Conservation (phyloP, 2,888 invertebrate genomes). For the Polylopha cassiicola region DNA sequence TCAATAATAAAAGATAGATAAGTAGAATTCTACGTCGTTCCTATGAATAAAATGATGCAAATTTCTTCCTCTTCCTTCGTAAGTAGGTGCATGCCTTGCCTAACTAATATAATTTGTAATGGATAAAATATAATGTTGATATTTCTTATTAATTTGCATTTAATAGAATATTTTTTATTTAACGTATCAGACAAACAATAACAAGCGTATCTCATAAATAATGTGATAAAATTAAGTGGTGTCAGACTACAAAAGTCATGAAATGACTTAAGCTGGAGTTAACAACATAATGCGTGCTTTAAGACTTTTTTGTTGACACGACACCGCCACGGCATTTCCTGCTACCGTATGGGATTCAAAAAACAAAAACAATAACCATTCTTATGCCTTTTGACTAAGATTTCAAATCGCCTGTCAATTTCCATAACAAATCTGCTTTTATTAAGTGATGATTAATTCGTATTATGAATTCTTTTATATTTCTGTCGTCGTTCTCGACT, state of each 20-base stretch:
- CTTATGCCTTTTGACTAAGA: conserved; percentile 33
- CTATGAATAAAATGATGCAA: no score
- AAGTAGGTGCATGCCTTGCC: no score
- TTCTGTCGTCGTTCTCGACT: conserved; percentile 60
- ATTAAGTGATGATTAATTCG: conserved; percentile 71
- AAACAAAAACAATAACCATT: conserved; percentile 31
- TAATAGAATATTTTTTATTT: background rate
- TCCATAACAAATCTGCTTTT: conserved; percentile 31
- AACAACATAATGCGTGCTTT: conserved; percentile 69
- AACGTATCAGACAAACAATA: no score
- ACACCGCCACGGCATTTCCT: conserved; percentile 70
- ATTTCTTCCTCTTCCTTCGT: no score
- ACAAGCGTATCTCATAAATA: conserved; percentile 39
- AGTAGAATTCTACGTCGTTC: no score
- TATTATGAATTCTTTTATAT: conserved; percentile 70
- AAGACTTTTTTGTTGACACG: conserved; percentile 70
- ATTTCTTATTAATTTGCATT: conserved; percentile 5
- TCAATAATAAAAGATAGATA: no score
- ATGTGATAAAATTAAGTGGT: conserved; percentile 63
- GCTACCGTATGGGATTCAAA: conserved; percentile 46
- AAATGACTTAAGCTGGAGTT: conserved; percentile 73
- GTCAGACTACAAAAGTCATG: conserved; percentile 62
- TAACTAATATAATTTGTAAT: no score
- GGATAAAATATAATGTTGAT: no score
- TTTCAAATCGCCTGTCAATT: conserved; percentile 29